Evolutionary conservation across 1,140 invertebrate genomes (phyloP), one percentile per base, ranked within the genome.

Genomic region (Gryllus bimaculatus): DNA sequence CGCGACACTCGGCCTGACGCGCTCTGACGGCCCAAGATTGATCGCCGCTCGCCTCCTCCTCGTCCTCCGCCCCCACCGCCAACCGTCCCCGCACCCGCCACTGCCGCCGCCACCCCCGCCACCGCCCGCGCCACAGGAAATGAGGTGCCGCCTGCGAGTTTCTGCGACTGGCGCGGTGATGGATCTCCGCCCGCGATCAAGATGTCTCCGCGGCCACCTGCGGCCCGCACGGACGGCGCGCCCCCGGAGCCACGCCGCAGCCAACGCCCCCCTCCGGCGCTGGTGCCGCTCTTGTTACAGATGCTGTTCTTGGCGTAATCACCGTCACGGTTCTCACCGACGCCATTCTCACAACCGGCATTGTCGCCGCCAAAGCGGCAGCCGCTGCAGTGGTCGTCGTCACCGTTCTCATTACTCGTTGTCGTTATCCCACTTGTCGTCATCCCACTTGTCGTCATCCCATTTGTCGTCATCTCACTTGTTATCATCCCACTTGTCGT

Each of bases 171-270:
- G 54, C 54, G 54, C 54, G 54, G 54, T 66, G 54, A 66, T 66
- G 54, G 54, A 66, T 66, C 54, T 66, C 54, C 18, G 54, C 54
- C 18, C 54, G 54, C 54, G 54, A 66, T 66, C 54, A 66, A 66
- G 54, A 66, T 66, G 54, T 66, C 54, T 66, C 54, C 54, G 54
- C 54, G 54, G 54, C 54, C 54, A 66, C 54, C 54, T 66, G 54
- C 54, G 54, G 54, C 54, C 54, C 18, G 54, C 54, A 66, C 54
- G 10, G 54, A 18, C 18, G 10, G 10, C 54, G 26, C 54, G 54
- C 54, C 54, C 1, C 54, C 54, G 54, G 54, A 13, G 10, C 54
- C 54, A 39, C 54, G 54, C 54, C 54, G 7, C 10, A 66, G 54
- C 54, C 18, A 10, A 66, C 18, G 54, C 54, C 10, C 2, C n/a